Percentiles rank a stretch among this genome's conserved stretches.
These are phyloP conservation scores for Emydura subglobosa DNA, from an alignment of 2,113 vertebrate species.

Conservation along the genomic window DNA sequence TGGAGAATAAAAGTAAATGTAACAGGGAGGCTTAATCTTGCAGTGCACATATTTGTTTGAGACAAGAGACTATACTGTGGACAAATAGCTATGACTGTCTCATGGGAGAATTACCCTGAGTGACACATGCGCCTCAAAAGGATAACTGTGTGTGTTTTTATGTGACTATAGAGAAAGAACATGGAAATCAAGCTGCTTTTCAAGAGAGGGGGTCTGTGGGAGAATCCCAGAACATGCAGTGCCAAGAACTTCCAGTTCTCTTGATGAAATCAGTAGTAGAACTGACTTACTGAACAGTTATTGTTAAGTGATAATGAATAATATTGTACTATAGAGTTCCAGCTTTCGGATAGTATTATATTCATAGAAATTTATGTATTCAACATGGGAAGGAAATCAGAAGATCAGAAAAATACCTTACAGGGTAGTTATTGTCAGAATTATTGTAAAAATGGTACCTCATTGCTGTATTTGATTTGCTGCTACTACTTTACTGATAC, in stretches of 20 bases:
- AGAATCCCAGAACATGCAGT: conserved; percentile 34
- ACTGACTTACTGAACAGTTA: conserved; percentile 45
- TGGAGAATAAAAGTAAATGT: neutral
- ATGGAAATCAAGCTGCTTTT: neutral
- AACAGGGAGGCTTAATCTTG: neutral
- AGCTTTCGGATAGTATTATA: neutral
- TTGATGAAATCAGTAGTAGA: conserved; percentile 41
- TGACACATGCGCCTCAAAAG: neutral
- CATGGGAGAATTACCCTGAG: neutral
- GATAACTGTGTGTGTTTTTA: neutral
- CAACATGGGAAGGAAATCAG: neutral
- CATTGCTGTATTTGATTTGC: neutral
- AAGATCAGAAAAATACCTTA: neutral
- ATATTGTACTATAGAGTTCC: neutral
- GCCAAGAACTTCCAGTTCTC: conserved; percentile 52
- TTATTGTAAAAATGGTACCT: neutral
- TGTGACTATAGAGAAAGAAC: neutral
- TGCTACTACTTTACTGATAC: neutral
- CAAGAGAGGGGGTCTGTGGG: conserved; percentile 5
- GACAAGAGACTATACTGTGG: neutral
- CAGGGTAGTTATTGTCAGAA: neutral
- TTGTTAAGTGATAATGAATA: conserved; percentile 43
- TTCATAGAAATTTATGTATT: neutral
- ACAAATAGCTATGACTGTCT: neutral
- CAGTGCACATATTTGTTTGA: neutral